Base-by-base conservation (phyloP, 2,888 invertebrate species). In the Acleris emargana region DNA sequence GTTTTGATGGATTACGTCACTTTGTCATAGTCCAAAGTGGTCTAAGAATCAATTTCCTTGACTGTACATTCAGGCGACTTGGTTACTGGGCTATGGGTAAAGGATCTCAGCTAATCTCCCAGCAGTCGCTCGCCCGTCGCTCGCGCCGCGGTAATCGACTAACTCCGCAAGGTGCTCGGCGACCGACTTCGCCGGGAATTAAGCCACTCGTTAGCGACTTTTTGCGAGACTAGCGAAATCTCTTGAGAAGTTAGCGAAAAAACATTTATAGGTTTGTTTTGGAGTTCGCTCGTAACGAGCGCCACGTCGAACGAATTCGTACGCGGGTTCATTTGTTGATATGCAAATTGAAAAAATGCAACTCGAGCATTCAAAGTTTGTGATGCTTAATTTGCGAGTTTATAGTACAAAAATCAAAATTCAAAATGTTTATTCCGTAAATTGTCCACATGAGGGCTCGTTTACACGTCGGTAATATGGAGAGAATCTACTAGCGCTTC, bases 171-270 rank as follows among this genome's bases (percentile, higher is more conserved):
- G 81, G 82, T 80, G 77, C 77, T 73, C 75, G 67, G 70, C 75
- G 75, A 62, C 77, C 72, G 87, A 88, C 88, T 89, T 86, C 77
- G 76, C 71, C 73, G 77, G 74, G 84, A 83, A 87, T 88, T 88
- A 87, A 88, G 83, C 78, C 82, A 82, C 87, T 89, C 88, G 88
- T 89, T 89, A 88, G 81, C 72, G 82, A 86, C 84, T 88, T 89
- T 88, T 86, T 86, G 86, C 80, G 78, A 80, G 82, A 79, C 81
- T 80, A 77, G 79, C 80, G 76, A 83, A 86, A 87, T 87, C 87
- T 86, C 82, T 80, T 73, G 75, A 79, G 71, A 82, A 85, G 79
- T 85, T 83, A 72, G 77, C 73, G 74, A 75, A 80, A 81, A 85
- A 86, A 83, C 82, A 83, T 84, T 84, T 81, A 81, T 77, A 69